Base-by-base conservation (phyloP, 2,888 invertebrate genomes). In the Tinea semifulvella region DNA sequence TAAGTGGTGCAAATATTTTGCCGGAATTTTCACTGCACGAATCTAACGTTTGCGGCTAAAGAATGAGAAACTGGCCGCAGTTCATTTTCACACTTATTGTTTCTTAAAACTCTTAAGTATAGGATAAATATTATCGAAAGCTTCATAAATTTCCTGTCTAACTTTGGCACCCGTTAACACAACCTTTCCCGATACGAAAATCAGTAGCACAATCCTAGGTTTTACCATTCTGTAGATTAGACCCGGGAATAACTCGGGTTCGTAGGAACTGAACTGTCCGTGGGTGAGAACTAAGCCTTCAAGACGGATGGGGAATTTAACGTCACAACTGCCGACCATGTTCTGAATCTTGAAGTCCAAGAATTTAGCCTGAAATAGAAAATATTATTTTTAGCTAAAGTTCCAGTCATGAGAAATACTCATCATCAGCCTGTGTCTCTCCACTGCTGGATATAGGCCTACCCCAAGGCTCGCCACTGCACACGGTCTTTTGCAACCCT, bases 171-270 rank as follows among this genome's bases (percentile, higher is more conserved):
- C 97, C 52, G 99, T 99, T 52, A 99, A 85, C 11, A 99, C 98
- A 49, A 99, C 91, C 85, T 99, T 99, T 42, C 99, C 99, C 51
- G 98, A 98, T 3, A 99, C 99, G 79, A 99, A 99, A 59, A 99
- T 98, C 43, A 99, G 84, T 51, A 99, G 83, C 3, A 99, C 98
- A 61, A 99, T 92, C 60, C 96, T 89, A 5, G 99, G 99, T 70
- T 95, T 93, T 45, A 99, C 94, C 96, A 99, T 96, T 62, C 98
- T 86, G 70, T 99, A 99, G 56, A 99, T 97, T 35, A 99, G 86
- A 52, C 98, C 99, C 36, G 99, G 98, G 69, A 99, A 99, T 38
- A 99, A 82, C 72, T 99, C 99, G 0, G 99, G 99, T 74, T 99
- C 99, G 68, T 99, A 99, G 1, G 88, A 89, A 60, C 89, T 88